Conservation (phyloP, 2,797 vertebrate genomes). For the Hippocampus kuda region DNA sequence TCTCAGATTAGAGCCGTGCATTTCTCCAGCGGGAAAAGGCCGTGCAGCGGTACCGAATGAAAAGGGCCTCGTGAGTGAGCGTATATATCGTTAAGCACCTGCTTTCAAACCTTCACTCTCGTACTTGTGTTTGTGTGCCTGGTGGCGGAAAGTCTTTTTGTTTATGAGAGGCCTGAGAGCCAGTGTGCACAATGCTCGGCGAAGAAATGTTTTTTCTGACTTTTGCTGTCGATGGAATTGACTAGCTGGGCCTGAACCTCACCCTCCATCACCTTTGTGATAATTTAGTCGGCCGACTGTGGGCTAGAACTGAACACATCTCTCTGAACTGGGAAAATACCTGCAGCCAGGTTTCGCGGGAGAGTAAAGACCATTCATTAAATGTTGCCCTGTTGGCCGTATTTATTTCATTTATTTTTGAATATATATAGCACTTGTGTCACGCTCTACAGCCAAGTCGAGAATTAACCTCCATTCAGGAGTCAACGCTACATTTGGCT, state of each 20-base stretch:
- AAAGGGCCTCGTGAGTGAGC: neutral
- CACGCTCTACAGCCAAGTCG: neutral
- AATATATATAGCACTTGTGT: neutral
- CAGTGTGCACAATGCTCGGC: slow-evolving; percentile 1
- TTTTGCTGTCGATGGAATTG: slow-evolving; percentile 6
- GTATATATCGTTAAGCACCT: neutral
- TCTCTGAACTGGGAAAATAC: slow-evolving; percentile 3
- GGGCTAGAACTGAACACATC: neutral
- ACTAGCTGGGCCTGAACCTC: slow-evolving; percentile 1
- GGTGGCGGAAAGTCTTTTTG: slow-evolving; percentile 1
- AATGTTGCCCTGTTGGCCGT: neutral
- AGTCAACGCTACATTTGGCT: neutral
- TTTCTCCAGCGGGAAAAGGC: neutral
- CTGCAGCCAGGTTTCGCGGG: neutral
- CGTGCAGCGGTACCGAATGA: neutral
- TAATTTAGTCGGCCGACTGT: slow-evolving; percentile 6
- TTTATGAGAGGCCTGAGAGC: slow-evolving; percentile 5
- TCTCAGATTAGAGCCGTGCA: neutral
- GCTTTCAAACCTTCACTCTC: slow-evolving; percentile 1
- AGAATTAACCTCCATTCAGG: neutral
- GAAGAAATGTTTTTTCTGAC: slow-evolving; percentile 5
- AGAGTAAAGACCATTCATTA: neutral
- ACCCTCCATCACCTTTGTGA: neutral
- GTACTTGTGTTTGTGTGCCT: slow-evolving; percentile 3
- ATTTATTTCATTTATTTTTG: neutral